Conservation (phyloP, 2,797 vertebrate species). For the Enteromius mattozi region DNA sequence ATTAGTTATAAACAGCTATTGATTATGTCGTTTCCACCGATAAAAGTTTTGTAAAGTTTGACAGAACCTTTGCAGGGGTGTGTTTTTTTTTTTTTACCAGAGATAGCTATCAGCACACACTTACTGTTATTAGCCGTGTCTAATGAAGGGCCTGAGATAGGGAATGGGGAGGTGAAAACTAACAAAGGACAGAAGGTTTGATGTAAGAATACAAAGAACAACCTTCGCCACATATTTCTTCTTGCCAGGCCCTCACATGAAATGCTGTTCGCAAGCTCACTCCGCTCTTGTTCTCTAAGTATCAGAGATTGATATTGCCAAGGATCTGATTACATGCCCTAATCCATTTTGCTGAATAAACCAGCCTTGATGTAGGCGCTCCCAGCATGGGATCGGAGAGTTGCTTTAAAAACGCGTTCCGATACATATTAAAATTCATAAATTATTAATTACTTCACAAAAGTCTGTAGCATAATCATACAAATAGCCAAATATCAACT, state of each 20-base stretch:
- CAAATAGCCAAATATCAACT: not conserved
- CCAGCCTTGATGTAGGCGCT: constrained; percentile 79
- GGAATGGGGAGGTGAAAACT: constrained; percentile 76
- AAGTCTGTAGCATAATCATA: not conserved
- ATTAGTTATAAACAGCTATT: constrained; percentile 11
- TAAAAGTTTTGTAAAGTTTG: constrained; percentile 58
- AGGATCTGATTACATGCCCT: constrained; percentile 82
- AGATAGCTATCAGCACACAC: constrained; percentile 81
- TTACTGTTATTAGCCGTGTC: constrained; percentile 86
- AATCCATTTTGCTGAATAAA: constrained; percentile 85
- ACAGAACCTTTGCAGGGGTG: constrained; percentile 63
- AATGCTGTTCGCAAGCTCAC: constrained; percentile 67
- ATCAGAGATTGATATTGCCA: constrained; percentile 83
- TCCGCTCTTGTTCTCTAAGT: constrained; percentile 71
- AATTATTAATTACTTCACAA: not conserved
- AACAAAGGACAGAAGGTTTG: constrained; percentile 81
- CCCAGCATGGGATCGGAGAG: constrained; percentile 61
- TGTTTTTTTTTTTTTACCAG: constrained; percentile 69
- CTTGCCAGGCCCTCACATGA: constrained; percentile 73
- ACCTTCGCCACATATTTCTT: constrained; percentile 51
- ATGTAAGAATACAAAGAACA: constrained; percentile 82
- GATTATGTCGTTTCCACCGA: constrained; percentile 14
- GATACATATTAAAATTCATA: constrained; percentile 8
- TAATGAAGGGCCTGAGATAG: constrained; percentile 88
- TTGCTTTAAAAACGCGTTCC: not conserved